Percentiles rank a stretch among this genome's conserved stretches.
phyloP scores from a whole-genome alignment of 2,797 vertebrate genomes.

The Sebastes baramenuke region DNA sequence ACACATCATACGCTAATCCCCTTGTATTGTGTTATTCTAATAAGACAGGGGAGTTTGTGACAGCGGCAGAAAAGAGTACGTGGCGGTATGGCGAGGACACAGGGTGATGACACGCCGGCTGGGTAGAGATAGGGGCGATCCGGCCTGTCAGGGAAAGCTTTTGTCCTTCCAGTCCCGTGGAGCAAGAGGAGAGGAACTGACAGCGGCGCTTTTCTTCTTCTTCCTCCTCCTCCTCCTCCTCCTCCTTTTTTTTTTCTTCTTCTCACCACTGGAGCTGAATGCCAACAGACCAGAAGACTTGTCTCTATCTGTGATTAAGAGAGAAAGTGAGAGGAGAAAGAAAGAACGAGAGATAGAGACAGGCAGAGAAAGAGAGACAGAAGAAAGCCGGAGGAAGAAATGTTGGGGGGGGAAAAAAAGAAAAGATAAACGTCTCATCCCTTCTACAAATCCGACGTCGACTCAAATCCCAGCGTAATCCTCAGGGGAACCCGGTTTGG shows the following conservation, averaged over 20 bases:
- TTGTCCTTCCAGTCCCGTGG: constrained; percentile 62
- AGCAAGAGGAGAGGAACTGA: constrained; percentile 60
- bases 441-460: constrained; percentile 75
- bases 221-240: constrained; percentile 17
- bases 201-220: constrained; percentile 60
- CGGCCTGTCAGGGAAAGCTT: constrained; percentile 63
- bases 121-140: constrained; percentile 57
- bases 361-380: constrained; percentile 49
- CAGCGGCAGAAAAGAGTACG: constrained; percentile 38
- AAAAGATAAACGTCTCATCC: constrained; percentile 76
- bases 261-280: constrained; percentile 57
- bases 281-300: constrained; percentile 62
- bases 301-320: constrained; percentile 69
- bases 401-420: constrained; percentile 16
- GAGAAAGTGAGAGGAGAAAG: constrained; percentile 45
- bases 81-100: constrained; percentile 40
- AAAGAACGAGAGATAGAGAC: constrained; percentile 25
- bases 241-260: constrained; percentile 4
- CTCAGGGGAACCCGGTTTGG: constrained; percentile 67
- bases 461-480: constrained; percentile 83
- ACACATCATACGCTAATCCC: constrained; percentile 63
- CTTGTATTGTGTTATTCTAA: constrained; percentile 60
- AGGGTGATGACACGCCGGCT: constrained; percentile 53
- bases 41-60: constrained; percentile 52
- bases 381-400: constrained; percentile 61